phyloP scores from a whole-genome alignment of 23 tunicate genomes.

The Aplidium turbinatum region DNA sequence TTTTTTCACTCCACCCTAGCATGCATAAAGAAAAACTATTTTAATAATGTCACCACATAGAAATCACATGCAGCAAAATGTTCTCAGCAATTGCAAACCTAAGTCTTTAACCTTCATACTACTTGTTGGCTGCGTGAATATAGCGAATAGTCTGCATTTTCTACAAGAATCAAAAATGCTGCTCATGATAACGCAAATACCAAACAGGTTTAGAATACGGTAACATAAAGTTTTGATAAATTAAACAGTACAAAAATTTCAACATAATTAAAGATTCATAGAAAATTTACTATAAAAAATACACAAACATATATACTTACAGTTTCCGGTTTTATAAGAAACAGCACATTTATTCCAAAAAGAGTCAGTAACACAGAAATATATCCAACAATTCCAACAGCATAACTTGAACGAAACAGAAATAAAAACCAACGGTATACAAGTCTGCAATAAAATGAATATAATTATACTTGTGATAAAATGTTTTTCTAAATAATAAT shows the following conservation, averaged over 20 bases:
- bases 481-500: neutral
- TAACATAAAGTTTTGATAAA: no score
- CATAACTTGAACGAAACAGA: constrained; percentile 80
- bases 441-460: constrained; percentile 45
- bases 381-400: constrained; percentile 83
- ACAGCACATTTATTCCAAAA: constrained; percentile 81
- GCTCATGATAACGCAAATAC: no score
- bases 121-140: no score
- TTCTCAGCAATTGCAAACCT: no score
- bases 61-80: no score
- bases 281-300: neutral
- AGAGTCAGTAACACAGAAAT: constrained; percentile 64
- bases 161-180: no score
- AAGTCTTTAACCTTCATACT: no score
- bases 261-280: neutral
- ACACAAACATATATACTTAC: constrained; percentile 35
- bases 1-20: no score
- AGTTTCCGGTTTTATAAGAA: constrained; percentile 77
- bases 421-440: constrained; percentile 93
- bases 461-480: neutral
- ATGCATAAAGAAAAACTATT: no score
- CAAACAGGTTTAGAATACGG: no score
- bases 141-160: no score
- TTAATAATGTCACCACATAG: no score
- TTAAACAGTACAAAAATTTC: neutral